Evolutionary conservation across 1,140 invertebrate species (phyloP).

Genomic region (Copidosoma floridanum): DNA sequence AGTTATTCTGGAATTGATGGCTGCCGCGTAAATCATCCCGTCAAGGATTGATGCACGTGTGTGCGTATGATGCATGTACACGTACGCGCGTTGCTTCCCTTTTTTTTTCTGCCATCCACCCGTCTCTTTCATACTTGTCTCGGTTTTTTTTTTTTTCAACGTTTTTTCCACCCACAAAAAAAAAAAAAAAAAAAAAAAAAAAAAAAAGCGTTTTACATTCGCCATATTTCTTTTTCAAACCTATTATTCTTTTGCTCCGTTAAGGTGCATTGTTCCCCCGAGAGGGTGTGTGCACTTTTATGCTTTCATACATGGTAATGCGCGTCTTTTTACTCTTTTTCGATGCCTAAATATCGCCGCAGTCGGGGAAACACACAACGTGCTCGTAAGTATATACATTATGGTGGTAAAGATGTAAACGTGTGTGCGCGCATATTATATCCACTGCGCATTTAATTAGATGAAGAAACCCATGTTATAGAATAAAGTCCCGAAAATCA

Average conservation of each 20-base stretch:
- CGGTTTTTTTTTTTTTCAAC: constrained; percentile 27
- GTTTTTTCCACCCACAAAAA: not conserved
- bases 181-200: constrained; percentile 17
- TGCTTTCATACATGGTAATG: too few relatives aligned
- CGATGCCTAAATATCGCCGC: too few relatives aligned
- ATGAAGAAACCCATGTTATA: too few relatives aligned
- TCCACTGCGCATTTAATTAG: too few relatives aligned
- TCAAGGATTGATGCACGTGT: constrained; percentile 44
- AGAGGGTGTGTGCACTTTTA: too few relatives aligned
- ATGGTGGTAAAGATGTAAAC: too few relatives aligned
- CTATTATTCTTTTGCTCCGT: constrained; percentile 11
- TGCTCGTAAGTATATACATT: too few relatives aligned
- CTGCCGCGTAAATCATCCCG: constrained; percentile 47
- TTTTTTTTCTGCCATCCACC: constrained; percentile 26
- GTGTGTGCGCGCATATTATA: too few relatives aligned
- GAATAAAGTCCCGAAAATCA: too few relatives aligned
- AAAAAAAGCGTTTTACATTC: constrained; percentile 2
- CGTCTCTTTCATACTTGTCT: constrained; percentile 22
- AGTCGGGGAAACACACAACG: too few relatives aligned
- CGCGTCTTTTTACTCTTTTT: not conserved
- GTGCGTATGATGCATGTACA: too few relatives aligned
- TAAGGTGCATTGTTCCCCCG: constrained; percentile 11
- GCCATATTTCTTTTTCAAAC: constrained; percentile 15
- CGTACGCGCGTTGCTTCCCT: constrained; percentile 31
- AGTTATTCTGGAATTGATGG: constrained; percentile 50